Conservation (phyloP, 2,888 invertebrate genomes). For the Rhagonycha lutea region DNA sequence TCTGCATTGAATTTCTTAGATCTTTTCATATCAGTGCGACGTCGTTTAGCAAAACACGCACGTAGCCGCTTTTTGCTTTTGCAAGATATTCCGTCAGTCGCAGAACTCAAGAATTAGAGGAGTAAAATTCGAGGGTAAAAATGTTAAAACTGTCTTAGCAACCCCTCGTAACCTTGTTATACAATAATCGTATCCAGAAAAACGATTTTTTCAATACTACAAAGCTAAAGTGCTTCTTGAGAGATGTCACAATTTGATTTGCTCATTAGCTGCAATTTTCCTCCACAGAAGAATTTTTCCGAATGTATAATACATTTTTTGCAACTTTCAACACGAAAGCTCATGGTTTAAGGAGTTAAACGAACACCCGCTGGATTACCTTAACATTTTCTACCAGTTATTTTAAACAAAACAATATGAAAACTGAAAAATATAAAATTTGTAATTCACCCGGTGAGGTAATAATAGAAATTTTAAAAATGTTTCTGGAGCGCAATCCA, state of each 20-base stretch:
- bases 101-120: conserved; percentile 25
- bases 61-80: conserved; percentile 29
- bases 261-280: background rate
- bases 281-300: background rate
- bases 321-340: background rate
- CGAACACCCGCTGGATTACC: background rate
- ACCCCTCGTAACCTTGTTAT: conserved; percentile 23
- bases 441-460: background rate
- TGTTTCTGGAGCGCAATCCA: background rate
- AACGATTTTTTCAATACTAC: conserved; percentile 14
- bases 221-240: background rate
- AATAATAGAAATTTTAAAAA: background rate
- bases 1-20: conserved; percentile 25
- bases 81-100: conserved; percentile 26
- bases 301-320: background rate
- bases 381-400: background rate
- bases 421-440: background rate
- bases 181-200: conserved; percentile 23
- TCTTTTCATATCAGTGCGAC: conserved; percentile 23
- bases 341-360: background rate
- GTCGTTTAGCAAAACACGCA: conserved; percentile 27
- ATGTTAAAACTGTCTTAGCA: conserved; percentile 29
- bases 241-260: background rate
- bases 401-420: background rate
- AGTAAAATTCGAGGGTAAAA: conserved; percentile 22